phyloP scores from a whole-genome alignment of 1,140 invertebrate genomes.

The Pinna nobilis region DNA sequence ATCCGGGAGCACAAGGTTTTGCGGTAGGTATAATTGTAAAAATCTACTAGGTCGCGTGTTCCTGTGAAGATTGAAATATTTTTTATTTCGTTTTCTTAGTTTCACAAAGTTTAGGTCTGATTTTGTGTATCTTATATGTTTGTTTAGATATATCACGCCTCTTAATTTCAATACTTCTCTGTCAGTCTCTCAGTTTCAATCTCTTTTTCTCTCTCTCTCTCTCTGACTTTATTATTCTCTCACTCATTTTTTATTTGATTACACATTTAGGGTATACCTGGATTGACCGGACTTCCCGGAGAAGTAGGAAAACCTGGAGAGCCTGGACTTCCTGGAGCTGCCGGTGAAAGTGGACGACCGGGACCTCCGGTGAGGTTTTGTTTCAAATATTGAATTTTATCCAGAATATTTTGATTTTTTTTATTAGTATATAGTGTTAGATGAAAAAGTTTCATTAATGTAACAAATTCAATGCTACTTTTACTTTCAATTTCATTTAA shows the following conservation, averaged over 20 bases:
- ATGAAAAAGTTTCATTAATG: too few species aligned
- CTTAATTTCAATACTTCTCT: too few species aligned
- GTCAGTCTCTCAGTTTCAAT: too few species aligned
- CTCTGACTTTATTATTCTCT: neutral
- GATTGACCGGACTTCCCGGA: slow-evolving; percentile 59
- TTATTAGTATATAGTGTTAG: neutral
- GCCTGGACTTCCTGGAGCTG: slow-evolving; percentile 54
- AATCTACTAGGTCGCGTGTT: too few species aligned
- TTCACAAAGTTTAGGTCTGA: too few species aligned
- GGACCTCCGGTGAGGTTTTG: slow-evolving; percentile 57
- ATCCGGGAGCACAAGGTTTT: slow-evolving; percentile 58
- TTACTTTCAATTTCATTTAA: neutral
- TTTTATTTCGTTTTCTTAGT: too few species aligned
- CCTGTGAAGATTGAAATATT: too few species aligned
- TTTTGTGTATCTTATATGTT: too few species aligned
- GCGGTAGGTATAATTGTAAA: slow-evolving; percentile 53
- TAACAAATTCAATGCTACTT: too few species aligned
- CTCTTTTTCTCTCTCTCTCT: too few species aligned
- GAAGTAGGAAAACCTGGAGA: slow-evolving; percentile 61
- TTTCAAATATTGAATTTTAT: neutral
- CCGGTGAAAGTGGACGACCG: slow-evolving; percentile 56
- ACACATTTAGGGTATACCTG: slow-evolving; percentile 58
- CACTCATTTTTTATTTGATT: neutral
- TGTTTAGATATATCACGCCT: too few species aligned
- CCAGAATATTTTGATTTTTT: neutral